Conservation (phyloP, 2,113 vertebrate species). For the Myiozetetes cayanensis region DNA sequence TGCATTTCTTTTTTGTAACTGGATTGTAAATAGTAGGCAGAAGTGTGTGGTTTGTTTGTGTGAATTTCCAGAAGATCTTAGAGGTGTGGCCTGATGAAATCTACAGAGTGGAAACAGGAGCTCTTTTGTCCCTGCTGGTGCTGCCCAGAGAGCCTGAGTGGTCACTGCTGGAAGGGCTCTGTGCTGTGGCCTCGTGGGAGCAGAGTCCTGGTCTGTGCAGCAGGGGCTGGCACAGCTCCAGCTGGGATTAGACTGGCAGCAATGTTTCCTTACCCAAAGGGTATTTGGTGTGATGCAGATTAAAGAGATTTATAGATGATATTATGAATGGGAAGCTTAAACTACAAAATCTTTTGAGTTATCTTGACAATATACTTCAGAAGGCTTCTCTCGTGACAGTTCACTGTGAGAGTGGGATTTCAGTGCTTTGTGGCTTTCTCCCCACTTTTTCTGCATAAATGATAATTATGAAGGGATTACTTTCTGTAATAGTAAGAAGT, state of each 20-base stretch:
- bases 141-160: background rate
- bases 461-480: background rate
- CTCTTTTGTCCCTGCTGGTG: background rate
- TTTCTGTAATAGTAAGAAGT: background rate
- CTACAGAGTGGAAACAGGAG: background rate
- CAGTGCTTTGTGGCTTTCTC: background rate
- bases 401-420: background rate
- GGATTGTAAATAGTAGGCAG: background rate
- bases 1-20: background rate
- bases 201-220: background rate
- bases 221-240: background rate
- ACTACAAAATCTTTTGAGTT: background rate
- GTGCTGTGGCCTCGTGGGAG: fast-evolving
- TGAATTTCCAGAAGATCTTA: background rate
- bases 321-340: background rate
- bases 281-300: background rate
- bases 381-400: background rate
- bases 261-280: background rate
- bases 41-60: background rate
- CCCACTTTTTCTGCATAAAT: background rate
- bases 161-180: background rate
- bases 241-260: background rate
- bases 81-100: background rate
- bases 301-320: background rate
- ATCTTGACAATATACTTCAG: background rate